Base-by-base conservation (phyloP, 2,113 vertebrate species). In the Burhinus oedicnemus region DNA sequence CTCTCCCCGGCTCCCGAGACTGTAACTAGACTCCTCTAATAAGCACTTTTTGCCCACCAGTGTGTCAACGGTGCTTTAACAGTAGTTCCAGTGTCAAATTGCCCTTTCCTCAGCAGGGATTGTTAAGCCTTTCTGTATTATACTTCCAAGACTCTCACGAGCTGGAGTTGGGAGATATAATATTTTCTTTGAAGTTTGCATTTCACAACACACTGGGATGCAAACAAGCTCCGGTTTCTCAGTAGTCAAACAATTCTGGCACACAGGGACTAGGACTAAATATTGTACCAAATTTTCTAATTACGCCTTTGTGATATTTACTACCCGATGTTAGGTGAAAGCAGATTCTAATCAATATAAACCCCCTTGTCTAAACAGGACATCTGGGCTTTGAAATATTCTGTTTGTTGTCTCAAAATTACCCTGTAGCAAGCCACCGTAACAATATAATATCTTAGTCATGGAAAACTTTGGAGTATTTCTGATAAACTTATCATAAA, bases 111-210 rank as follows among this genome's bases (percentile, higher is more conserved):
- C 98, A 98, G 98, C 98, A 97, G 98, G 98, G 98, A 98, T 97
- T 96, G 96, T 96, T 98, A 98, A 98, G 97, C 97, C 97, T 97
- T 97, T 98, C 97, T 98, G 97, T 96, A 98, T 98, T 98, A 98
- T 97, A 98, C 97, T 98, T 98, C 98, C 98, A 98, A 98, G 97
- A 97, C 93, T 97, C 97, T 98, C 95, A 96, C 84, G 97, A 98
- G 98, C 98, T 98, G 98, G 98, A 98, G 97, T 98, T 98, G 95
- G 97, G 98, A 98, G 98, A 98, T 98, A 98, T 90, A 98, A 98
- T 96, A 97, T 98, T 98, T 98, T 98, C 98, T 98, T 98, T 98
- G 98, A 98, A 98, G 98, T 98, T 97, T 96, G 97, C 94, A 96
- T 98, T 98, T 98, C 97, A 97, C 94, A 98, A 96, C 97, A 98